Evolutionary conservation across 2,113 vertebrate species (phyloP), one percentile per base, ranked within the genome.

Genomic region (Taxidea taxus): DNA sequence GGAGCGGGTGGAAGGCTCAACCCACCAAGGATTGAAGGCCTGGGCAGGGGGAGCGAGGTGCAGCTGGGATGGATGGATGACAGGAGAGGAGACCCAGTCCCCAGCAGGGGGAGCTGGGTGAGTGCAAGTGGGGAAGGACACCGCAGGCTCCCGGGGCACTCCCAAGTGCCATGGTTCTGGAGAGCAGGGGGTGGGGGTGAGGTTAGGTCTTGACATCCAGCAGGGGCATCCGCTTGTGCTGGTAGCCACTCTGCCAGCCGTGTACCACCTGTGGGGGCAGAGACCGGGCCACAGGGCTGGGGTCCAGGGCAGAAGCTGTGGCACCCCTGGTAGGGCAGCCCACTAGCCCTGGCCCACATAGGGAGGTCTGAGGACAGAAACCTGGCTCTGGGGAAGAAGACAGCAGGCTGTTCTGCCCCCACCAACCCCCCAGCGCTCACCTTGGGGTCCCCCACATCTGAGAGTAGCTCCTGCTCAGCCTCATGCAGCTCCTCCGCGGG

Each of bases 401-500:
- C 9, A 16, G 42, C 9, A 16, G 34, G 21, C 2, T 66, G 1
- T 9, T 66, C 39, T n/a, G 34, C 10, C 7, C 0, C 4, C 29
- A 29, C 10, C 10, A 0, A 2, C 15, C 47, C 31, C 0, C 13
- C 7, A 39, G 12, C 3, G 20, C 94, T 97, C 87, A 99, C 99
- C 99, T 99, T 99, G 2, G 99, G 97, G 92, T 99, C 99, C 60
- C 99, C 99, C 0, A 99, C 99, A 47, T 98, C 99, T 96, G 99
- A 99, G 44, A 99, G 97, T 12, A 99, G 99, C 88, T 99, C 99
- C 95, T 99, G 99, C 90, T 99, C 99, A 0, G 99, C 99, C 96
- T 99, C 99, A 1, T 99, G 99, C 14, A 99, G 98, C 90, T 99
- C 99, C 97, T 99, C 99, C 0, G 99, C 99, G 0, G 99, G 99